Base-by-base conservation (phyloP, 2,888 invertebrate species). In the Zhuqinia jingwanae region DNA sequence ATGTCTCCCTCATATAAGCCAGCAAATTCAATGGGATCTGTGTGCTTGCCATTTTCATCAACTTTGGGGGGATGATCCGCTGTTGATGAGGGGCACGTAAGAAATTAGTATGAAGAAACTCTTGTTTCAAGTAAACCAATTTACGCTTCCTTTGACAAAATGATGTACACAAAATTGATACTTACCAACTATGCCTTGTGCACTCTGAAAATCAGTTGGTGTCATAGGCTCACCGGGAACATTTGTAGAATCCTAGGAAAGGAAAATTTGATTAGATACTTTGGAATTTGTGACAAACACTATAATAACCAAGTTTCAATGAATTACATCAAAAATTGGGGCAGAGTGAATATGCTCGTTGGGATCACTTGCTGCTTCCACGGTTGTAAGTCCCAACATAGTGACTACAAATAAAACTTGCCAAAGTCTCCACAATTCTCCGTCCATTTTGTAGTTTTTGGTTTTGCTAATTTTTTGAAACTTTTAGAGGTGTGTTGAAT, bases 211-310 rank as follows among this genome's bases (percentile, higher is more conserved):
- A 86, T 92, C 92, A 8, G 89, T 86, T 0, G 92, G 92, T 0
- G 91, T 90, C 47, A 92, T 85, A n/a, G 91, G 92, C 86, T 91
- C 91, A 10, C 92, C 92, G 3, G 92, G 92, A 3, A 91, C 87
- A 53, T 91, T 77, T 6, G 78, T 50, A 1, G 86, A 83, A 17
- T 87, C 85, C 89, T 90, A 11, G 0, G 75, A 68, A 60, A 6
- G 15, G 0, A 79, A 68, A 60, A 6, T 6, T 6, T 1, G 11
- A 47, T 8, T 45, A 53, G 20, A 42, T 2, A 50, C 5, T 50
- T 50, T 13, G 13, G n/a, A 10, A 50, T 50, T 2, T 50, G 2
- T 50, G 15, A 50, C 15, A 15, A 50, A 50, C 17, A 20, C 10
- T 20, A 11, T 13, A 2, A 8, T 58, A n/a, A 10, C 58, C 17